Base-by-base conservation (phyloP, 2,113 vertebrate species). In the Galbula dea region DNA sequence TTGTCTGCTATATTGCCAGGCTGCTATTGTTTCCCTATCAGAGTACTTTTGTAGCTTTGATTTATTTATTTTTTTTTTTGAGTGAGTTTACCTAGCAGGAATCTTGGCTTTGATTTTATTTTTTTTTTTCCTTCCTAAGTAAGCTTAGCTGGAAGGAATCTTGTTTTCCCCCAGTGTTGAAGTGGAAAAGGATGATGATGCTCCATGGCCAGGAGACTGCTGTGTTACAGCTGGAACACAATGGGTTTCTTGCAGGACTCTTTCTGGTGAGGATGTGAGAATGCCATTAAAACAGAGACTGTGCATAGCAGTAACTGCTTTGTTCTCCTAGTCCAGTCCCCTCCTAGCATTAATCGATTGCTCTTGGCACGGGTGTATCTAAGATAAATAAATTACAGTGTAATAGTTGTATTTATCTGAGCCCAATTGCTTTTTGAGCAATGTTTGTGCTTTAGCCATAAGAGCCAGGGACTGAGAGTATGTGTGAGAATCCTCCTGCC, bases 161-260 rank as follows among this genome's bases (percentile, higher is more conserved):
- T 82, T 66, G 14, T 69, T 89, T 49, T 41, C 27, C 36, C 41
- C 16, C 17, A 5, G 32, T 27, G 16, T 39, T 61, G 11, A 12
- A 55, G 52, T 41, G 43, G 62, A 39, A 6, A 30, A 49, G 57
- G 45, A 58, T 0, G 2, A 10, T 32, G 5, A 0, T 15, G 57
- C 41, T 82, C 58, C 6, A 1, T 15, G 39, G 69, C 29, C 6
- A 3, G 11, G 8, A 32, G 7, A 0, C 3, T 32, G 61, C 71
- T 0, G 0, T 32, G n/a, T 32, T 73, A 7, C 0, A 2, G 49
- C 63, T 81, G 80, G 34, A 57, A 15, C 7, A 3, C 3, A 27
- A 5, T 14, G 26, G 27, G 4, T 72, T 76, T 48, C 54, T 73
- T 72, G 49, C 52, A 77, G 73, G 51, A 15, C 17, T 73, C 51